Evolutionary conservation across 2,113 vertebrate genomes (phyloP), one percentile per base, ranked within the genome.

Genomic region (Cairina moschata): DNA sequence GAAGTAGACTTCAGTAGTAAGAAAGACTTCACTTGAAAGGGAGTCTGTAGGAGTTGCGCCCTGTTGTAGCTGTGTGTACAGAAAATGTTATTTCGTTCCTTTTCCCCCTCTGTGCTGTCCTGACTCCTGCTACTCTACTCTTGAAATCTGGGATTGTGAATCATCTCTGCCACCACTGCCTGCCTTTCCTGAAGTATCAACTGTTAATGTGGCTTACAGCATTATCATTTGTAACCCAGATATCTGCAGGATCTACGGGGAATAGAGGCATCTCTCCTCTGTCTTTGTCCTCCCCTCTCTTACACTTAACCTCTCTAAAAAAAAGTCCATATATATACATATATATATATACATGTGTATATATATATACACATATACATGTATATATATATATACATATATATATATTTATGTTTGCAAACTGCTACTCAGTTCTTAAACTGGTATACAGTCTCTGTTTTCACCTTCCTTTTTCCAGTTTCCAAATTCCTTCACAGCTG

Each of bases 241-340:
- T 18, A 66, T 12, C 34, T 38, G 9, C n/a, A 75, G 54, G 32
- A 54, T 54, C 44, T 48, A 69, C 18, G 40, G 36, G 56, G 55
- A 74, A 25, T 4, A 93, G 62, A 31, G 79, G 38, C 23, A 77
- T 85, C 65, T 55, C 59, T 42, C 4, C 17, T 42, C 66, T 42
- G 1, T 17, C 42, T 29, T 44, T 67, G 32, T 46, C 9, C 18
- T 12, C 25, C 9, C 8, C 2, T 23, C 1, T 0, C 18, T 22
- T 26, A 12, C 21, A 6, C 58, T 31, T 25, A 48, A 48, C 20
- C 20, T 48, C 46, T 48, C 46, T 22, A 48, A 48, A 21, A 48
- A 48, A 48, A n/a, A n/a, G n/a, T n/a, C n/a, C n/a, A n/a, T n/a
- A n/a, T n/a, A n/a, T n/a, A n/a, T n/a, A n/a, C n/a, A n/a, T n/a